Conservation (phyloP, 2,888 invertebrate species). For the Allophyes oxyacanthae region DNA sequence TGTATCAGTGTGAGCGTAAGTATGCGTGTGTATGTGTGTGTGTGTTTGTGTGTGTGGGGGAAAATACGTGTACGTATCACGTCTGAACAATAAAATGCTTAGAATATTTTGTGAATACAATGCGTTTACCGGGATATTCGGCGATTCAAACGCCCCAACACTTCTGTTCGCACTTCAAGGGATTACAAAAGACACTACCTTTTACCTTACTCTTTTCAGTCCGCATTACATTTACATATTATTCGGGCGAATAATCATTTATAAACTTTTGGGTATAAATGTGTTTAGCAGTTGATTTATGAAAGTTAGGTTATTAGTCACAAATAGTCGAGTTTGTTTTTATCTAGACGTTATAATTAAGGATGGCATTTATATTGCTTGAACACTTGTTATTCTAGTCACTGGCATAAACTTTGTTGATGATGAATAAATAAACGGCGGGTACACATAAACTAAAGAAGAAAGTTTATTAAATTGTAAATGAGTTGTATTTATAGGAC, state of each 20-base stretch:
- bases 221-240: constrained; percentile 51
- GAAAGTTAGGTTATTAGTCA: constrained; percentile 30
- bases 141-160: constrained; percentile 34
- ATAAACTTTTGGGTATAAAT: constrained; percentile 48
- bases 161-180: constrained; percentile 42
- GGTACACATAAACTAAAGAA: background rate
- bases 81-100: constrained; percentile 55
- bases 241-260: constrained; percentile 54
- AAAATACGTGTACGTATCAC: constrained; percentile 41
- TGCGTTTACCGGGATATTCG: constrained; percentile 50
- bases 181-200: constrained; percentile 56
- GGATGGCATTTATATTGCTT: constrained; percentile 22
- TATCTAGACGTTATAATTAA: constrained; percentile 28
- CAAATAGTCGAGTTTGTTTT: constrained; percentile 33
- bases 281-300: constrained; percentile 46
- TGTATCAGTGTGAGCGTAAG: too few species aligned
- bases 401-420: constrained; percentile 7
- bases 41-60: too few species aligned
- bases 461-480: constrained; percentile 10
- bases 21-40: too few species aligned
- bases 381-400: constrained; percentile 1
- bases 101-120: constrained; percentile 53
- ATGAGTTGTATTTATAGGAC: background rate
- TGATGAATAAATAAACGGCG: constrained; percentile 19
- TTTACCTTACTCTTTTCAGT: constrained; percentile 27